Conservation (phyloP, 2,113 vertebrate species). For the Tragelaphus imberbis region DNA sequence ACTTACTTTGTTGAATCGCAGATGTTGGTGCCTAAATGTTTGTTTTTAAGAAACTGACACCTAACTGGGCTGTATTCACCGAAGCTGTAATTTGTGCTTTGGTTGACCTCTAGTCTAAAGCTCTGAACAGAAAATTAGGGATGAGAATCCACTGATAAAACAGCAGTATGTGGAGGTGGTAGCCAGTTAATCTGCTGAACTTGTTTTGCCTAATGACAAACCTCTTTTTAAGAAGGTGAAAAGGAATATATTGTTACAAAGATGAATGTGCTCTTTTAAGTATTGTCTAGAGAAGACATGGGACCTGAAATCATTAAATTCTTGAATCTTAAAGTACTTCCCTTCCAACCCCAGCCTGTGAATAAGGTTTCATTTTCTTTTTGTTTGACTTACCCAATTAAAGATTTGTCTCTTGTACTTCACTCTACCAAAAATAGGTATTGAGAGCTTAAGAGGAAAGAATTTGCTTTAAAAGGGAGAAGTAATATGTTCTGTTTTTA, state of each 20-base stretch:
- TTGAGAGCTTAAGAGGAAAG: not conserved
- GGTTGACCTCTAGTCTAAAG: not conserved
- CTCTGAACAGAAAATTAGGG: not conserved
- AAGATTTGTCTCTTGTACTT: not conserved
- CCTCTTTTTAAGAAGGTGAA: conserved; percentile 23
- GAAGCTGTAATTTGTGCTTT: not conserved
- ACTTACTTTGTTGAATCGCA: not conserved
- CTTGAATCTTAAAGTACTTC: not conserved
- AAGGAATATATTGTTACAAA: not conserved
- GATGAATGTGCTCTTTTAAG: not conserved
- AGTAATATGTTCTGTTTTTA: conserved; percentile 19
- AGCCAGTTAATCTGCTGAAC: conserved; percentile 14
- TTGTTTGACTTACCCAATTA: not conserved
- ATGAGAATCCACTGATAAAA: not conserved
- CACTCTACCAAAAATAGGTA: not conserved
- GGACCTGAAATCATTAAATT: not conserved
- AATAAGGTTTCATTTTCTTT: not conserved
- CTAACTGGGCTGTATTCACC: not conserved
- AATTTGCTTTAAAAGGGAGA: not conserved
- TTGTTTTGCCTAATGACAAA: not conserved
- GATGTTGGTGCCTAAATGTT: not conserved
- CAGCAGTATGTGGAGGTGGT: not conserved
- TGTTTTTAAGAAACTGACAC: conserved; percentile 14
- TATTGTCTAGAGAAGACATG: not conserved
- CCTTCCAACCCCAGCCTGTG: not conserved